Conservation (phyloP, 2,888 invertebrate genomes). For the Lochmaea capreae region DNA sequence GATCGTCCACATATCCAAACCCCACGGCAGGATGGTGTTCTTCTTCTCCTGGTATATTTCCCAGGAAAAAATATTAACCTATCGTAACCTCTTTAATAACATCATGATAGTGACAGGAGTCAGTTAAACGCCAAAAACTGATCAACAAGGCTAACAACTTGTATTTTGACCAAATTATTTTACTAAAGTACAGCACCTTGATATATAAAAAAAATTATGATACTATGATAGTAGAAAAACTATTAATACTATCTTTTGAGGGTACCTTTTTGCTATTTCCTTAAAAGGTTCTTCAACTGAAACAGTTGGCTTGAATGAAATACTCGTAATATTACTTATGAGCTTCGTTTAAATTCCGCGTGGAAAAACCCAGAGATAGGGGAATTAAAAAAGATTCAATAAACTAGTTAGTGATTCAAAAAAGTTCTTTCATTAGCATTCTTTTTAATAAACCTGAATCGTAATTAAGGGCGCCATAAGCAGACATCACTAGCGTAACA, state of each 20-base stretch:
- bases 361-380: constrained; percentile 10
- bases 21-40: too few relatives aligned
- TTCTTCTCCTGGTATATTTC: too few relatives aligned
- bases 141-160: too few relatives aligned
- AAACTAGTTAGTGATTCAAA: constrained; percentile 40
- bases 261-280: background rate
- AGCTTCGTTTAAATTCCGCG: background rate
- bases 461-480: constrained; percentile 42
- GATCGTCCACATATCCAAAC: too few relatives aligned
- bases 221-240: too few relatives aligned
- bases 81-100: too few relatives aligned
- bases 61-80: too few relatives aligned
- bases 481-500: background rate
- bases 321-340: background rate
- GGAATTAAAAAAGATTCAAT: constrained; percentile 36
- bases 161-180: too few relatives aligned
- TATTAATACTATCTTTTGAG: background rate
- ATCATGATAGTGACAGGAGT: too few relatives aligned
- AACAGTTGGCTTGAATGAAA: background rate
- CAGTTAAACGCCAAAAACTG: too few relatives aligned
- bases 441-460: constrained; percentile 48
- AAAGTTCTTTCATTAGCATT: constrained; percentile 48
- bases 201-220: too few relatives aligned
- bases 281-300: background rate
- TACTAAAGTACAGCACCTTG: too few relatives aligned